Base-by-base conservation (phyloP, 2,113 vertebrate species). In the Leptodactylus fuscus region DNA sequence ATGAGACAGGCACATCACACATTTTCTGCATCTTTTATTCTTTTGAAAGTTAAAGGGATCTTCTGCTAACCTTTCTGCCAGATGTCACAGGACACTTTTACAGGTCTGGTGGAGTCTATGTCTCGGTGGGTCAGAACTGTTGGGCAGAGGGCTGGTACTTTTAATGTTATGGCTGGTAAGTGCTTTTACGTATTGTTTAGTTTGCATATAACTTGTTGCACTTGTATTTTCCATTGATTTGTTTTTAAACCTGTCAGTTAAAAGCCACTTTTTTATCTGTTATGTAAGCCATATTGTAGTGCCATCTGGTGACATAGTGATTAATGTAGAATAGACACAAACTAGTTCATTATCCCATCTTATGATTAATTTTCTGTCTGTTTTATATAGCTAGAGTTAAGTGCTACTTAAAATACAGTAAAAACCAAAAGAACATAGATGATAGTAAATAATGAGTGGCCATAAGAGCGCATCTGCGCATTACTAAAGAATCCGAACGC, bases 281-380 rank as follows among this genome's bases (percentile, higher is more conserved):
- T 38, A 55, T 60, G 49, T 60, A 44, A 60, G 53, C 51, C 53
- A 80, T 80, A 80, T 80, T 80, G 53, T 36, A 32, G 36, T 60
- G 27, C 32, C 77, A 80, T 80, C 60, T 80, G 77, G 77, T 27
- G 27, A 80, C 77, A 80, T 12, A 16, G 77, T 41, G 53, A 80
- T 60, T 24, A 62, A 80, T 60, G 51, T 10, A 77, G 24, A 77
- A 55, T 53, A 80, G 53, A 60, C 12, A 18, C 20, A 60, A 60
- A 60, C 53, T 36, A 58, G 49, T 58, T 78, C 38, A 78, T 78
- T 36, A 78, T 53, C 29, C 32, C 27, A 60, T 48, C n/a, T 79
- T 80, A 34, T 80, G 53, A 80, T 58, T 80, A 29, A 60, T 60
- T 79, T 62, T 60, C 13, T 38, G 5, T 8, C 46, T 49, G 29